A percentile compares a stretch with the other conserved stretches of the same genome.
Conservation (phyloP, 2,113 vertebrate genomes). For the Leucosticte australis region DNA sequence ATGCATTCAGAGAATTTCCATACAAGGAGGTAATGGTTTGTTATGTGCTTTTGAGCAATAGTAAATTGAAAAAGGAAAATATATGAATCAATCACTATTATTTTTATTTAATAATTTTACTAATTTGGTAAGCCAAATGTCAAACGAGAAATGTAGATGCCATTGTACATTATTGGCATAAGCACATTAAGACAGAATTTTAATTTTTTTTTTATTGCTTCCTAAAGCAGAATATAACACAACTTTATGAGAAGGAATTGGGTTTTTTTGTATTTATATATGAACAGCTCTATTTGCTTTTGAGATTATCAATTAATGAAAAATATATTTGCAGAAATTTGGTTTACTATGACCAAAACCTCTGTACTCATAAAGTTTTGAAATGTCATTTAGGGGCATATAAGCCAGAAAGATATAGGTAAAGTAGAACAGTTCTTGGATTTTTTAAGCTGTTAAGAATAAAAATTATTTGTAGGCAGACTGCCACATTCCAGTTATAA, state of each 20-base stretch:
- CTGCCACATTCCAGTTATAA: neutral
- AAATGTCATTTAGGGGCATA: neutral
- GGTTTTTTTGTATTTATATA: neutral
- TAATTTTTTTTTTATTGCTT: neutral
- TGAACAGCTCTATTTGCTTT: neutral
- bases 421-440: neutral
- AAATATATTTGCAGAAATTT: neutral
- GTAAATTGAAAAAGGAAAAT: neutral
- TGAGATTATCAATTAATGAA: neutral
- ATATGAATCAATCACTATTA: neutral
- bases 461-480: neutral
- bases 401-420: neutral
- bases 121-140: neutral
- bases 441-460: neutral
- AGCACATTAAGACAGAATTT: neutral
- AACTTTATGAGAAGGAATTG: neutral
- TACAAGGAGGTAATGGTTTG: neutral
- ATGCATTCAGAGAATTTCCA: neutral
- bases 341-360: neutral
- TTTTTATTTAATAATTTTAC: constrained; percentile 5
- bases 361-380: neutral
- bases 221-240: neutral
- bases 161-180: neutral
- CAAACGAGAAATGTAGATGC: neutral
- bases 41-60: neutral